Evolutionary conservation across 2,113 vertebrate species (phyloP).

Genomic region (Apus apus): DNA sequence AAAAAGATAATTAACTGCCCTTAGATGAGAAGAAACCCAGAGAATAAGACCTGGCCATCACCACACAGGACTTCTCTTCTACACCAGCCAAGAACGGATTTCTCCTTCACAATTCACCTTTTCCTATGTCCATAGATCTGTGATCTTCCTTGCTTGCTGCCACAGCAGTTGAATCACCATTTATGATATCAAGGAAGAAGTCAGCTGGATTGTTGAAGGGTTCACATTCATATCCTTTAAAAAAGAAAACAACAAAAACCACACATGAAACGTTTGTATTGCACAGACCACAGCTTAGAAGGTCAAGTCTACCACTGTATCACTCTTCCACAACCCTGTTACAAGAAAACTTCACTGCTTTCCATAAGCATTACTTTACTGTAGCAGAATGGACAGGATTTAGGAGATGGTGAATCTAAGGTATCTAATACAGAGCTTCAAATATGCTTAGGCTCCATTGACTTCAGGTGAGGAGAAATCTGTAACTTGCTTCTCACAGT

Average conservation of each 20-base stretch:
- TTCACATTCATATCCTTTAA: conserved; percentile 72
- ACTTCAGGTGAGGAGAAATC: background rate
- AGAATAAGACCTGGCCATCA: conserved; percentile 65
- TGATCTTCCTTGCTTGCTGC: conserved; percentile 26
- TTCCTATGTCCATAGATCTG: background rate
- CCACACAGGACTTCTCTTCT: conserved; percentile 41
- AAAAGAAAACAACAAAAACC: background rate
- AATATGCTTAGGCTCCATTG: background rate
- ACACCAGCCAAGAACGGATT: background rate
- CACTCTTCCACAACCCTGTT: background rate
- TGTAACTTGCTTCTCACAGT: background rate
- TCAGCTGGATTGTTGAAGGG: conserved; percentile 76
- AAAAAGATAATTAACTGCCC: background rate
- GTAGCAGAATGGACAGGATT: background rate
- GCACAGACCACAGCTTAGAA: background rate
- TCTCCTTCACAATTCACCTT: background rate
- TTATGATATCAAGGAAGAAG: conserved; percentile 75
- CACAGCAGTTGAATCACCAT: conserved; percentile 72
- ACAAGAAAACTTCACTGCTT: background rate
- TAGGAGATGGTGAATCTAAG: background rate
- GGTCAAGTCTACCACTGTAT: background rate
- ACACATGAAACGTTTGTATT: background rate
- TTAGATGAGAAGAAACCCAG: background rate
- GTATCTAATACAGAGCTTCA: background rate
- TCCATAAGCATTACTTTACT: background rate